Evolutionary conservation across 2,888 invertebrate genomes (phyloP).

Genomic region (Rhyacophila evoluta): DNA sequence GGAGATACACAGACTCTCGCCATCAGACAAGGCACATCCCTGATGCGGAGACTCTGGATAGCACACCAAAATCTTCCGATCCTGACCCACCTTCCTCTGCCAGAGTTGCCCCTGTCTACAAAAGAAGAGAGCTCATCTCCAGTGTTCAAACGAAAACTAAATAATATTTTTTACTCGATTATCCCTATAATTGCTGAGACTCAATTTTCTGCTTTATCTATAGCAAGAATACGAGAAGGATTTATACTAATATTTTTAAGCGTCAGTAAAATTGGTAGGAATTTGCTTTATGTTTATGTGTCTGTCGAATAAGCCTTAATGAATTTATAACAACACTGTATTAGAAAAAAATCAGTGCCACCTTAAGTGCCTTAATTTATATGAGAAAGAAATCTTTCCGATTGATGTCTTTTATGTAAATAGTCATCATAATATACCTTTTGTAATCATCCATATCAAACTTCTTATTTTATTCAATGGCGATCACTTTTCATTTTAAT

Average conservation of each 20-base stretch:
- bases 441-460: no score
- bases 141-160: slow-evolving; percentile 71
- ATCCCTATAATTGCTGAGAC: background rate
- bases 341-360: background rate
- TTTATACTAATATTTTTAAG: background rate
- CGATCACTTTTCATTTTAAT: no score
- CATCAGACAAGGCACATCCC: slow-evolving; percentile 72
- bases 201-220: background rate
- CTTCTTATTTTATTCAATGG: no score
- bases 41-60: slow-evolving; percentile 66
- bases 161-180: slow-evolving; percentile 26
- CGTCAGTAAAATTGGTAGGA: background rate
- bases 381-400: background rate
- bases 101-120: slow-evolving; percentile 73
- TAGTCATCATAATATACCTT: background rate
- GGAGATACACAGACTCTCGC: slow-evolving; percentile 72
- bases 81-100: slow-evolving; percentile 54
- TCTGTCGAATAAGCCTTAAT: background rate
- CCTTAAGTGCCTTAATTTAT: slow-evolving; percentile 29
- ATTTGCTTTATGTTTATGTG: background rate
- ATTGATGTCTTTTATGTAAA: background rate
- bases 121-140: slow-evolving; percentile 84
- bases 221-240: background rate
- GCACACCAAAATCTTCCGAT: slow-evolving; percentile 50
- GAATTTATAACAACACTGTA: background rate